These are phyloP conservation scores for Dinoponera quadriceps DNA, from an alignment of 1,140 invertebrate species.

Conservation along the genomic window DNA sequence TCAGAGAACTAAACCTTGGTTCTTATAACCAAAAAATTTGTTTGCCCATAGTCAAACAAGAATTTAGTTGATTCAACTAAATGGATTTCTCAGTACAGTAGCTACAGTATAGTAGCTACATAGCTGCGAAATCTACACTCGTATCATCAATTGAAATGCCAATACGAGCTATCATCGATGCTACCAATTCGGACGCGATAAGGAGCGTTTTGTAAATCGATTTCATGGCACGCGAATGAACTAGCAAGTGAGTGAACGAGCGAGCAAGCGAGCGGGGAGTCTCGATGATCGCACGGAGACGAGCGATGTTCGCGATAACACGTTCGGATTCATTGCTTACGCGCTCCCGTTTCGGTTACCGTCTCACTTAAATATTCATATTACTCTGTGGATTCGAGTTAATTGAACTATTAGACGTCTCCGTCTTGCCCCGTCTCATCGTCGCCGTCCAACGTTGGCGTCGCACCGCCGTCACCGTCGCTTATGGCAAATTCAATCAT, in stretches of 20 bases:
- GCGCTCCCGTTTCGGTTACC: background rate
- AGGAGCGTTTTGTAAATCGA: slow-evolving; percentile 21
- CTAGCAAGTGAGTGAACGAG: no score
- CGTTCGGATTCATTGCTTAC: background rate
- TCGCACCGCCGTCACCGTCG: no score
- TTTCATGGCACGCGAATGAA: background rate
- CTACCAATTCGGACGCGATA: slow-evolving; percentile 18
- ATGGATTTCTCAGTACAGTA: no score
- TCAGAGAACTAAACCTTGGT: no score
- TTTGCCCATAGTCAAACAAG: no score
- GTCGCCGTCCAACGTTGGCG: background rate
- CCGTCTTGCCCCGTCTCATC: background rate
- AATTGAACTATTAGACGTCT: slow-evolving; percentile 45
- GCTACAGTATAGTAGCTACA: no score
- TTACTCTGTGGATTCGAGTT: slow-evolving; percentile 2
- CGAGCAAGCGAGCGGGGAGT: no score
- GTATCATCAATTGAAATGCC: slow-evolving; percentile 27
- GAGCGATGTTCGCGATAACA: background rate
- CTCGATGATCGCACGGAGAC: background rate
- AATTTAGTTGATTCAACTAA: no score
- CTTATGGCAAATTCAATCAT: no score
- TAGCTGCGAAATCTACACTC: no score
- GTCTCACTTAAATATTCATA: slow-evolving; percentile 36
- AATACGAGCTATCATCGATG: slow-evolving; percentile 1
- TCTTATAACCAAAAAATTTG: no score